phyloP scores from a whole-genome alignment of 2,113 vertebrate species.

The Miniopterus natalensis region DNA sequence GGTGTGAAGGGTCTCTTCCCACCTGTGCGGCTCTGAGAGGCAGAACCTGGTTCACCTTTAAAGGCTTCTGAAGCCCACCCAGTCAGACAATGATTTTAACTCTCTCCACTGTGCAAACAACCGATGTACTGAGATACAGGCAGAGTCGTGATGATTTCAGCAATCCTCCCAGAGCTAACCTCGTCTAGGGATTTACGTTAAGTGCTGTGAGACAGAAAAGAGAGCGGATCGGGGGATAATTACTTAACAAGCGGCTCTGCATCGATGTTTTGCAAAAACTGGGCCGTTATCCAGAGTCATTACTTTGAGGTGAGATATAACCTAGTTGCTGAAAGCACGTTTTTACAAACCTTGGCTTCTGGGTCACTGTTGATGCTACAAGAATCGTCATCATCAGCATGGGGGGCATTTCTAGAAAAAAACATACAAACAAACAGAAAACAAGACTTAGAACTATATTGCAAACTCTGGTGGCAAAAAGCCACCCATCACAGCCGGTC shows the following conservation, averaged over 20 bases:
- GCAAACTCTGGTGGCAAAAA: background rate
- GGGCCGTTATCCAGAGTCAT: background rate
- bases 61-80: background rate
- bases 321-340: background rate
- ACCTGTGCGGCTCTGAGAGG: background rate
- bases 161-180: background rate
- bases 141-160: background rate
- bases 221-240: background rate
- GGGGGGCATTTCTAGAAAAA: conserved; percentile 89
- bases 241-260: background rate
- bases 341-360: conserved; percentile 94
- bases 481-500: fast-evolving
- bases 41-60: background rate
- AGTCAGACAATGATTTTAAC: background rate
- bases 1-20: fast-evolving
- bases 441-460: background rate
- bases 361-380: conserved; percentile 94
- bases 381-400: conserved; percentile 95
- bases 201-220: background rate
- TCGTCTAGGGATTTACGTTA: background rate
- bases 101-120: background rate
- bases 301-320: background rate
- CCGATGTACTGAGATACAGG: background rate
- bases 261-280: background rate
- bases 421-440: background rate